A percentile compares a stretch with the other conserved stretches of the same genome.
Conservation (phyloP, 2,797 vertebrate species). For the Corythornis leucogaster region DNA sequence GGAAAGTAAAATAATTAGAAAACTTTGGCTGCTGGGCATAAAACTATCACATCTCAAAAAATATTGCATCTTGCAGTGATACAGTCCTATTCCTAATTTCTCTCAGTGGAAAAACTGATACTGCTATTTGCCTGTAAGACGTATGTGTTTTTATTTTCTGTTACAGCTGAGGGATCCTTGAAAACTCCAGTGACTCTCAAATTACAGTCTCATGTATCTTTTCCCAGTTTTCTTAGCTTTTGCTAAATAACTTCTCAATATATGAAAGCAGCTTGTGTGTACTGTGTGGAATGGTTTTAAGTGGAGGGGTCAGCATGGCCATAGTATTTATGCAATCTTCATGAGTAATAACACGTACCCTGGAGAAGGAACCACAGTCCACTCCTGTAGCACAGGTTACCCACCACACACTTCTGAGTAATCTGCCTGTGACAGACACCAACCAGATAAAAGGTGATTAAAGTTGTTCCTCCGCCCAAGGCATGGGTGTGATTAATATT, state of each 20-base stretch:
- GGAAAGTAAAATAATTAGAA: conserved; percentile 29
- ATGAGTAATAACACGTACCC: accelerated
- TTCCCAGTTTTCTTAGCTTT: not conserved
- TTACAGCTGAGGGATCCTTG: not conserved
- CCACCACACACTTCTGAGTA: not conserved
- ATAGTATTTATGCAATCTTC: not conserved
- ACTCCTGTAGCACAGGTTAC: not conserved
- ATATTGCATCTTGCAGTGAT: not conserved
- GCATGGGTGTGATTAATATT: conserved; percentile 1
- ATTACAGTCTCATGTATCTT: not conserved
- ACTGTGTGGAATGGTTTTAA: not conserved
- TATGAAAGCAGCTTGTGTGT: not conserved
- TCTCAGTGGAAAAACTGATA: not conserved
- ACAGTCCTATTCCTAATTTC: not conserved
- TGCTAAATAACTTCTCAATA: not conserved
- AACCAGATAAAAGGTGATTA: conserved; percentile 34
- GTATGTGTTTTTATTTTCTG: not conserved
- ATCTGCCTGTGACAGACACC: conserved; percentile 4
- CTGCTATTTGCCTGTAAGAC: not conserved
- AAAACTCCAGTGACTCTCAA: not conserved
- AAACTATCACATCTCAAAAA: not conserved
- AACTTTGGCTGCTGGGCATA: not conserved
- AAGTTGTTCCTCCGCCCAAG: conserved; percentile 34
- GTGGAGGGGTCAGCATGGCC: not conserved
- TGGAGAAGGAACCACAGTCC: not conserved